phyloP scores from a whole-genome alignment of 1,140 invertebrate species.

The Eumeta japonica region DNA sequence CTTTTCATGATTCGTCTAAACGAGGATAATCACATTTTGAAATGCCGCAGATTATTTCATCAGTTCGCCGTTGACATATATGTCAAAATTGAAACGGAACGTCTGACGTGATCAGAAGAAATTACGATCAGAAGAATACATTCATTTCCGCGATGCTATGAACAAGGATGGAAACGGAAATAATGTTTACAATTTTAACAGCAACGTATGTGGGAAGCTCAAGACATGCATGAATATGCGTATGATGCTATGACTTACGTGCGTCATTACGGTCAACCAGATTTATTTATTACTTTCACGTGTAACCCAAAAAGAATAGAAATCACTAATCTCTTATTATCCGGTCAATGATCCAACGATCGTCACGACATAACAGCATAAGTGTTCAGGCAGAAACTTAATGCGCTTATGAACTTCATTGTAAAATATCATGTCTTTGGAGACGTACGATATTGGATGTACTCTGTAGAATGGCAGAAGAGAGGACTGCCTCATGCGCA shows the following conservation, averaged over 20 bases:
- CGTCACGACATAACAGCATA: constrained; percentile 33
- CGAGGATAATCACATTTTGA: too few species aligned
- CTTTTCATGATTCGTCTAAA: too few species aligned
- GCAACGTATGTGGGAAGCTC: constrained; percentile 31
- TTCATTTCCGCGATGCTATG: constrained; percentile 23
- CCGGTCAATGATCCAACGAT: constrained; percentile 26
- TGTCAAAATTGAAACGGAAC: constrained; percentile 36
- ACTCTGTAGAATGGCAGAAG: too few species aligned
- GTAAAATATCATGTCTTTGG: constrained; percentile 34
- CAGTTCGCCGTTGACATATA: constrained; percentile 38
- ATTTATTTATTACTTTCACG: constrained; percentile 49
- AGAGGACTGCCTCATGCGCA: constrained; percentile 44
- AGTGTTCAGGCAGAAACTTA: constrained; percentile 56
- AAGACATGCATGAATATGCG: constrained; percentile 42
- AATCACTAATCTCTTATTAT: constrained; percentile 29
- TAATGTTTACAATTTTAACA: constrained; percentile 29
- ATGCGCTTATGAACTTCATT: constrained; percentile 45
- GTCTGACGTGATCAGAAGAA: constrained; percentile 31
- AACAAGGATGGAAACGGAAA: constrained; percentile 17
- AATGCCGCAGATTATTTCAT: constrained; percentile 26
- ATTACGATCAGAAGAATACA: constrained; percentile 35
- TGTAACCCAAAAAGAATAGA: constrained; percentile 54
- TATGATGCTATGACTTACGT: constrained; percentile 46
- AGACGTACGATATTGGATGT: too few species aligned
- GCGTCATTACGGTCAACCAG: constrained; percentile 32